phyloP scores from a whole-genome alignment of 2,113 vertebrate species.

The Prietella phreatophila region DNA sequence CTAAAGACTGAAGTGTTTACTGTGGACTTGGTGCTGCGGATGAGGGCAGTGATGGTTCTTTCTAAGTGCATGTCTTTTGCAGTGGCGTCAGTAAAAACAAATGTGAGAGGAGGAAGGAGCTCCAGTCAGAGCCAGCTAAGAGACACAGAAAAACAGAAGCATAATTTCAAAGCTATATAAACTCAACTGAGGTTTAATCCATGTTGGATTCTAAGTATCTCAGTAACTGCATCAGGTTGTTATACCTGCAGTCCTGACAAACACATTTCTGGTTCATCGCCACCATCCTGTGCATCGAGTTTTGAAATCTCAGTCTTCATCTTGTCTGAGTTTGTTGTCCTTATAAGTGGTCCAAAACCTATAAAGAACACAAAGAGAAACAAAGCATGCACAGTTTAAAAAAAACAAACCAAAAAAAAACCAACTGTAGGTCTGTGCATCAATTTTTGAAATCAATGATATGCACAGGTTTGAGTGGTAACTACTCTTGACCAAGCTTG shows the following conservation, averaged over 20 bases:
- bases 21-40: conserved; percentile 65
- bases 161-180: not conserved
- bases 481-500: not conserved
- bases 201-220: not conserved
- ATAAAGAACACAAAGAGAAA: conserved; percentile 7
- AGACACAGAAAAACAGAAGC: conserved; percentile 6
- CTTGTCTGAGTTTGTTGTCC: conserved; percentile 59
- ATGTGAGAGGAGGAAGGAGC: conserved; percentile 67
- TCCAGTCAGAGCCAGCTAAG: conserved; percentile 70
- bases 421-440: not conserved
- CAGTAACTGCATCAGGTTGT: not conserved
- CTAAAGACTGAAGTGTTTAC: conserved; percentile 55
- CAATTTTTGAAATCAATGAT: not conserved
- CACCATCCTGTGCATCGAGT: conserved; percentile 49
- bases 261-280: conserved; percentile 69
- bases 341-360: conserved; percentile 69
- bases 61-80: conserved; percentile 68
- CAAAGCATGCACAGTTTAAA: not conserved
- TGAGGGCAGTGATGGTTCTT: conserved; percentile 68
- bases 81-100: conserved; percentile 72
- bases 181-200: not conserved
- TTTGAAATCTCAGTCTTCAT: conserved; percentile 69
- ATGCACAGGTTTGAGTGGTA: not conserved
- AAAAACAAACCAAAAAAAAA: not conserved
- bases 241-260: conserved; percentile 73